A percentile compares a stretch with the other conserved stretches of the same genome.
Conservation (phyloP, 2,888 invertebrate genomes). For the Caenorhabditis macrosperma region DNA sequence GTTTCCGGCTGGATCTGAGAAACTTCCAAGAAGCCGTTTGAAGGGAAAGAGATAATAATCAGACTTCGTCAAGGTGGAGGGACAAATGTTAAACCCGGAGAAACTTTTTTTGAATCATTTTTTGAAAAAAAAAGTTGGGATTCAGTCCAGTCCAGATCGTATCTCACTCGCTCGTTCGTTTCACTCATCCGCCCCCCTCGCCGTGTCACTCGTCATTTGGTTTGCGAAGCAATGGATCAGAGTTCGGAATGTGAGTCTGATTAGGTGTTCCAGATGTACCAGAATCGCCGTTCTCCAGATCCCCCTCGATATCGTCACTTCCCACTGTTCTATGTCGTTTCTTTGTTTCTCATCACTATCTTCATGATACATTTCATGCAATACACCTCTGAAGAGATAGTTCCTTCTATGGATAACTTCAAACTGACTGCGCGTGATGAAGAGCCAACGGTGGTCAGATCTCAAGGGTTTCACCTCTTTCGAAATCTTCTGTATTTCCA, state of each 20-base stretch:
- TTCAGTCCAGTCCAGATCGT: no score
- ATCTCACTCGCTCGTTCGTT: no score
- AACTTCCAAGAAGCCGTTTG: no score
- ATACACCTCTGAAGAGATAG: neutral
- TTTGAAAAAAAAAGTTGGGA: no score
- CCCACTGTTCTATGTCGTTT: conserved; percentile 12
- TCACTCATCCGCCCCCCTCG: no score
- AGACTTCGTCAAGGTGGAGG: no score
- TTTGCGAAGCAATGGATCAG: neutral
- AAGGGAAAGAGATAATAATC: no score
- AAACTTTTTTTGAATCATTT: no score
- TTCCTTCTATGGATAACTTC: neutral
- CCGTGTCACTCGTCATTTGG: no score
- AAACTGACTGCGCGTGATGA: neutral
- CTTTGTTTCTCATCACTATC: conserved; percentile 12
- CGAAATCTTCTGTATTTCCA: neutral
- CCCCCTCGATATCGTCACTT: neutral
- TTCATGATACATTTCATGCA: conserved; percentile 29
- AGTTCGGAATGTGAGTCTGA: neutral
- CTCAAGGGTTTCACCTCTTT: neutral
- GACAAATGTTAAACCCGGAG: no score
- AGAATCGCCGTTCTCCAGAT: neutral
- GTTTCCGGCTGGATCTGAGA: no score
- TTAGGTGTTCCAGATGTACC: neutral
- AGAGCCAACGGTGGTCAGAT: neutral